These are phyloP conservation scores for Cheilosia impressa DNA, from an alignment of 2,888 invertebrate species.

Conservation along the genomic window DNA sequence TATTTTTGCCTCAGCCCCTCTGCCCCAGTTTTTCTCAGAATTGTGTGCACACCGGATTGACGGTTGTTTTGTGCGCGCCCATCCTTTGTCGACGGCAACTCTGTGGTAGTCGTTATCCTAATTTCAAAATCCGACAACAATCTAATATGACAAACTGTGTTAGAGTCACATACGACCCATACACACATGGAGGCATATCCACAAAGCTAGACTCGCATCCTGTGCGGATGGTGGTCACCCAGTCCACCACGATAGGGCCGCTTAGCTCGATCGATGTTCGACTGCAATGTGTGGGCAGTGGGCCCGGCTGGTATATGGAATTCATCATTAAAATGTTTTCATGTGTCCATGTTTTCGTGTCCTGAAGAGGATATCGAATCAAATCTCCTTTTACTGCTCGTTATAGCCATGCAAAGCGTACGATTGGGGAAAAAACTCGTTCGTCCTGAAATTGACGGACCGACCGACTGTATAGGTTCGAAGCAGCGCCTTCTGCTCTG, in stretches of 20 bases:
- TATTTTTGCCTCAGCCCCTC: slow-evolving; percentile 11
- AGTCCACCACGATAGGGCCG: neutral
- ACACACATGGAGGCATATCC: neutral
- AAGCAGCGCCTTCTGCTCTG: slow-evolving; percentile 28
- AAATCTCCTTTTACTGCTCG: slow-evolving; percentile 60
- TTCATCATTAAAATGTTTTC: slow-evolving; percentile 72
- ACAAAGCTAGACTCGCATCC: slow-evolving; percentile 7
- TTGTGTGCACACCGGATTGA: slow-evolving; percentile 36
- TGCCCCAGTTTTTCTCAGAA: slow-evolving; percentile 26
- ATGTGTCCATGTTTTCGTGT: slow-evolving; percentile 62
- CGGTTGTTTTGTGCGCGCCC: slow-evolving; percentile 46
- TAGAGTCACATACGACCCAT: slow-evolving; percentile 10
- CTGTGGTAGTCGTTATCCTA: slow-evolving; percentile 69
- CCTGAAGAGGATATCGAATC: slow-evolving; percentile 65
- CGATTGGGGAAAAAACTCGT: slow-evolving; percentile 13
- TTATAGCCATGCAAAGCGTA: slow-evolving; percentile 41
- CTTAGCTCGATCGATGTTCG: neutral
- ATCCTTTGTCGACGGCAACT: slow-evolving; percentile 36
- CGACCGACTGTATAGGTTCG: slow-evolving; percentile 9
- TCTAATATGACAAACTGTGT: slow-evolving; percentile 66
- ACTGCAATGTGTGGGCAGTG: neutral
- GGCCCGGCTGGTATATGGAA: slow-evolving; percentile 20
- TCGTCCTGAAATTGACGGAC: slow-evolving; percentile 66
- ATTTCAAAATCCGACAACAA: slow-evolving; percentile 61
- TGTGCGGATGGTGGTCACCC: neutral